A percentile compares a stretch with the other conserved stretches of the same genome.
These are phyloP conservation scores for Oreotrochilus melanogaster DNA, from an alignment of 2,113 vertebrate genomes.

Conservation along the genomic window DNA sequence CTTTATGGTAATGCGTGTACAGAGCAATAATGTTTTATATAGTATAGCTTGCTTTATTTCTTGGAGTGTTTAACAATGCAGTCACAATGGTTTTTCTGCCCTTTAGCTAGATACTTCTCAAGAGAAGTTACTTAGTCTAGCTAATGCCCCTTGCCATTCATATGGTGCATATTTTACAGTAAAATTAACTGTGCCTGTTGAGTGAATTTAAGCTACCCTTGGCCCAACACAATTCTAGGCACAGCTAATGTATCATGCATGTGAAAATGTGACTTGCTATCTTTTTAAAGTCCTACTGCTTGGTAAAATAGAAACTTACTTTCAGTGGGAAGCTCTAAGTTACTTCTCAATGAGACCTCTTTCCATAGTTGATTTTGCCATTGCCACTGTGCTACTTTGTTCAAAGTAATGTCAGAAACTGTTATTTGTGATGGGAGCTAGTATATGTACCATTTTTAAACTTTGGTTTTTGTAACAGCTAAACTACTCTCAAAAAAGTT, in stretches of 20 bases:
- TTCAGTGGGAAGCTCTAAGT: not conserved
- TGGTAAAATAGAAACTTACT: not conserved
- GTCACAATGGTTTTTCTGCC: not conserved
- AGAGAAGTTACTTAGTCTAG: not conserved
- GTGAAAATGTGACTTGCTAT: conserved; percentile 9
- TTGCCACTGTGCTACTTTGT: not conserved
- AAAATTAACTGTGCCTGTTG: not conserved
- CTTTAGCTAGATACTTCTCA: not conserved
- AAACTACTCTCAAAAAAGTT: not conserved
- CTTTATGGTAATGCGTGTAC: not conserved
- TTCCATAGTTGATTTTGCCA: not conserved
- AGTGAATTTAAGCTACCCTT: not conserved
- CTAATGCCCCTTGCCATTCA: not conserved
- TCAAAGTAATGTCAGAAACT: not conserved
- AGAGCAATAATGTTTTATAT: not conserved
- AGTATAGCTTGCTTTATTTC: conserved; percentile 10
- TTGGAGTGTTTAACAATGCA: conserved; percentile 60
- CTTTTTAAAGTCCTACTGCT: not conserved
- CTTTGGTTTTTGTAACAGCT: not conserved
- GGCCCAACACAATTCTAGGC: not conserved
- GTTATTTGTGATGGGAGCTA: not conserved
- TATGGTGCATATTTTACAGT: not conserved
- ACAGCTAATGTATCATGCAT: conserved; percentile 1
- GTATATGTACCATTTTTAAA: not conserved
- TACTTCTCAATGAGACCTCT: not conserved